Conservation (phyloP, 2,797 vertebrate genomes). For the Pipistrellus nathusii region DNA sequence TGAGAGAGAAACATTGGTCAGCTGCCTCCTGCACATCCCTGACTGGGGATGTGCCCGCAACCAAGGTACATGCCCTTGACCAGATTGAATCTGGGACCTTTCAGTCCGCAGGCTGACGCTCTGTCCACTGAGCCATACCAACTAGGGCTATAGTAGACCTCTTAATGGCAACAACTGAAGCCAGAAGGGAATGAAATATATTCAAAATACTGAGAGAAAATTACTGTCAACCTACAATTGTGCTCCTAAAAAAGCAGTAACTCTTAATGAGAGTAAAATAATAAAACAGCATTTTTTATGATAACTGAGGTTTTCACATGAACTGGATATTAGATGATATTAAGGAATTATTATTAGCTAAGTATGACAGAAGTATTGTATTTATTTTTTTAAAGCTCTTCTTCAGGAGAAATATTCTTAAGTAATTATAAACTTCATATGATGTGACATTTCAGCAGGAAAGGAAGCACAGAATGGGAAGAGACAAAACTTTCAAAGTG, state of each 20-base stretch:
- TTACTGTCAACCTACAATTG: slow-evolving; percentile 8
- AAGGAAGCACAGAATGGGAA: neutral
- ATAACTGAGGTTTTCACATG: neutral
- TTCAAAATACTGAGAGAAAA: slow-evolving; percentile 20
- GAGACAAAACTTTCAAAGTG: neutral
- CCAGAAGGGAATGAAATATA: neutral
- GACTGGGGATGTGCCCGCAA: too few relatives aligned
- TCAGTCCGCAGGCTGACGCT: too few relatives aligned
- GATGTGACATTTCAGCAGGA: slow-evolving; percentile 6
- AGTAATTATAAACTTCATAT: slow-evolving; percentile 16
- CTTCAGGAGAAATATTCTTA: neutral
- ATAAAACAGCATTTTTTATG: slow-evolving; percentile 24
- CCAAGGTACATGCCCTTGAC: too few relatives aligned
- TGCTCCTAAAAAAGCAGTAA: slow-evolving; percentile 8
- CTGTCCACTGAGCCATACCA: too few relatives aligned
- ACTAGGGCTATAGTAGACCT: neutral
- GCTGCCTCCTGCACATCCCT: too few relatives aligned
- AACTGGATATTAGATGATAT: neutral
- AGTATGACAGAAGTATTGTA: neutral
- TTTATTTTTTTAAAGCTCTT: slow-evolving; percentile 22
- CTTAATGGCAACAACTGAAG: neutral
- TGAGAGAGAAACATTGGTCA: too few relatives aligned
- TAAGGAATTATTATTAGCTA: slow-evolving; percentile 16
- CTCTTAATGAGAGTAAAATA: neutral
- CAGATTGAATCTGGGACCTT: too few relatives aligned